A percentile compares a stretch with the other conserved stretches of the same genome.
phyloP scores from a whole-genome alignment of 2,113 vertebrate genomes.

The Nymphicus hollandicus region DNA sequence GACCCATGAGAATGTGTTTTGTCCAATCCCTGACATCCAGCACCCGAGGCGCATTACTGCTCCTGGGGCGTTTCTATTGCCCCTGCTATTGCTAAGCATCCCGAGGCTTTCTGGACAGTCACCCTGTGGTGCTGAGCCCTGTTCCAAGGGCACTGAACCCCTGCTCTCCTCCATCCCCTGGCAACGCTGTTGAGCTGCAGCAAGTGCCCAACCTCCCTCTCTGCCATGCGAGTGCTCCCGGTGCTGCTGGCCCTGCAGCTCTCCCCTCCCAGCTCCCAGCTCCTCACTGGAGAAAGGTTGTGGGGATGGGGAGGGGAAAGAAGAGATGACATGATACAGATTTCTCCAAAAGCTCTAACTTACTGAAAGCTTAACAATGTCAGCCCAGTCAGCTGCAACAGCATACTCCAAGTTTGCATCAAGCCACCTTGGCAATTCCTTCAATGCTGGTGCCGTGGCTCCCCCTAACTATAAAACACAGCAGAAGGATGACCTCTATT shows the following conservation, averaged over 20 bases:
- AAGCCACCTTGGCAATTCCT: constrained; percentile 89
- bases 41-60: too few species aligned
- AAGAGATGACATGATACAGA: constrained; percentile 51
- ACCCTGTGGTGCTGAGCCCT: neutral
- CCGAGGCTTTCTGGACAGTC: neutral
- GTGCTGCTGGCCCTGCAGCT: neutral
- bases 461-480: constrained; percentile 83
- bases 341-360: constrained; percentile 72
- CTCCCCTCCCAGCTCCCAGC: neutral
- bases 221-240: rapidly evolving
- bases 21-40: neutral
- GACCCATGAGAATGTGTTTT: neutral
- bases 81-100: neutral
- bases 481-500: constrained; percentile 57
- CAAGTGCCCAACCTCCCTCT: neutral
- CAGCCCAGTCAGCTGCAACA: constrained; percentile 89
- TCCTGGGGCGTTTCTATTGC: neutral
- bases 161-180: neutral
- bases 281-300: constrained; percentile 52
- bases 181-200: rapidly evolving
- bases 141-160: rapidly evolving
- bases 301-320: constrained; percentile 35
- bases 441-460: constrained; percentile 88
- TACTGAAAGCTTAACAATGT: constrained; percentile 91
- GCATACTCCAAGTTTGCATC: constrained; percentile 89